Evolutionary conservation across 2,888 invertebrate species (phyloP), one percentile per base, ranked within the genome.

Genomic region (Hypomecis punctinalis): DNA sequence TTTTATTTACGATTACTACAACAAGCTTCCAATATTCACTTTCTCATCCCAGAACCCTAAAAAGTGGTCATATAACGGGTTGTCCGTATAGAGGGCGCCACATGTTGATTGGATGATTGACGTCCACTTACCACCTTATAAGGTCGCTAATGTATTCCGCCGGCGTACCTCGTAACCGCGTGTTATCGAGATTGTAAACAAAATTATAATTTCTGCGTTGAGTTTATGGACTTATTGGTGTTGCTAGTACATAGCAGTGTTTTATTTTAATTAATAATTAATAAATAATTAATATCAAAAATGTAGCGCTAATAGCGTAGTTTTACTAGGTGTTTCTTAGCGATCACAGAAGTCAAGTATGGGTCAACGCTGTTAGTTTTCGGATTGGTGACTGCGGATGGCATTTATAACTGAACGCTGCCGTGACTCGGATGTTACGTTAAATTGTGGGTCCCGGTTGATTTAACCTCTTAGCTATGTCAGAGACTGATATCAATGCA

Each of bases 51-150:
- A 33, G 68, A 52, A 60, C 72, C 69, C 68, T 71, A 73, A 71
- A 69, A 63, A 62, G 49, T 43, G 39, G 9, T 23, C 53, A 5
- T 36, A 9, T 39, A 51, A 53, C 55, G 52, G 61, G 76, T 72
- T 54, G 58, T 70, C 55, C 71, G 60, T 72, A 68, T 73, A 73
- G 75, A 73, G 79, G 78, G 75, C 81, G 77, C 80, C 79, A 76
- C 81, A 72, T 77, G 78, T 81, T 85, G 90, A 90, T 89, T 85
- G 89, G 86, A 84, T 91, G 91, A 91, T 91, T 90, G 91, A 90
- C 87, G 86, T 35, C 42, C 60, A 61, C 48, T 81, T 76, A 69
- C 78, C 80, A 67, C 51, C 60, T 48, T 61, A 66, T 79, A 78
- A 78, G 75, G 77, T 78, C 63, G 73, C 79, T 78, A 83, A 85